Evolutionary conservation across 2,113 vertebrate genomes (phyloP).

Genomic region (Pardalotus punctatus): DNA sequence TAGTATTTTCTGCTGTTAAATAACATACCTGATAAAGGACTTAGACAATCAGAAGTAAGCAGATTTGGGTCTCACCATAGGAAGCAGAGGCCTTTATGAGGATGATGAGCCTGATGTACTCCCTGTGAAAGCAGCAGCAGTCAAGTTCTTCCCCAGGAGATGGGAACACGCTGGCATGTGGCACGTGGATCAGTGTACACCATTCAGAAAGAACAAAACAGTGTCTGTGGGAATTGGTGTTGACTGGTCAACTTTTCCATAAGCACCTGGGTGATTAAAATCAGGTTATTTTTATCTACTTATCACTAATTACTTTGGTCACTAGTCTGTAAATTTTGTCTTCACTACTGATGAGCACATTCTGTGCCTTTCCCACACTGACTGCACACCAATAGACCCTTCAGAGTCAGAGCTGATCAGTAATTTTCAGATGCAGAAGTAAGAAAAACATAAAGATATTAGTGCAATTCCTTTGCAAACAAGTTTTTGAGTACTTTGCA

Average conservation of each 20-base stretch:
- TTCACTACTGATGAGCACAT: background rate
- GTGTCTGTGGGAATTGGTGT: background rate
- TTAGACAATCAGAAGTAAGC: background rate
- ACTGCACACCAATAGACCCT: background rate
- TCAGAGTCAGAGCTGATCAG: background rate
- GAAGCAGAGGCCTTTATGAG: background rate
- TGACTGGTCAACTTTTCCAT: background rate
- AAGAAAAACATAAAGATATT: background rate
- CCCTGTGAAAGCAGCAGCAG: background rate
- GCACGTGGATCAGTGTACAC: rapidly evolving
- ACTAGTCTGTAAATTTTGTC: background rate
- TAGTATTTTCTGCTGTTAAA: background rate
- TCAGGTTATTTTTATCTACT: background rate
- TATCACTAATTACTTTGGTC: background rate
- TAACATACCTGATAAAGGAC: background rate
- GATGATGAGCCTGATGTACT: background rate
- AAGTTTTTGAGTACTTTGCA: background rate
- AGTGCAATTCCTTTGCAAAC: background rate
- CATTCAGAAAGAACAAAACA: too few relatives aligned
- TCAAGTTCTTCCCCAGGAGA: background rate
- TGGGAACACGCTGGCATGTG: rapidly evolving
- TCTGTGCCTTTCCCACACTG: background rate
- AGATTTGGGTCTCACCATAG: background rate
- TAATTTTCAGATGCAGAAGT: background rate
- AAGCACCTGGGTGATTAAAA: background rate